These are phyloP conservation scores for Otolemur crassicaudatus DNA, from an alignment of 2,797 vertebrate genomes.

Conservation along the genomic window DNA sequence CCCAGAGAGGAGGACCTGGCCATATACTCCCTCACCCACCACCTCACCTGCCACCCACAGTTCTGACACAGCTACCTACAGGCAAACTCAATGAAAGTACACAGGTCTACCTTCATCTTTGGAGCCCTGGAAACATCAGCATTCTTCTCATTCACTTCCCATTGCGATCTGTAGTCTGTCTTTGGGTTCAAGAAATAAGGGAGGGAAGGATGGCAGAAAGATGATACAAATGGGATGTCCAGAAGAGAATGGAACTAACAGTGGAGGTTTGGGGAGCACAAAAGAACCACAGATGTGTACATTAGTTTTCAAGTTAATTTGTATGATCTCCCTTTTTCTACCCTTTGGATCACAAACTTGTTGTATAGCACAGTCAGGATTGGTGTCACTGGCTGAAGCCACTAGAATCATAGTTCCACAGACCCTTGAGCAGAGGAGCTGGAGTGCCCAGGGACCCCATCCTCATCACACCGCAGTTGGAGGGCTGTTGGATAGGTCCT, in stretches of 20 bases:
- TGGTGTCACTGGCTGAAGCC: neutral
- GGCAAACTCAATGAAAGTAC: too few relatives aligned
- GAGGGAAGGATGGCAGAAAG: neutral
- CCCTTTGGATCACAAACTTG: neutral
- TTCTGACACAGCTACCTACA: too few relatives aligned
- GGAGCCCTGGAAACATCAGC: neutral
- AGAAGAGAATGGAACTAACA: neutral
- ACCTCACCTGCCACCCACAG: neutral
- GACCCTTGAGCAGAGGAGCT: neutral
- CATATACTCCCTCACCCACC: neutral
- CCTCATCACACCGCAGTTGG: neutral
- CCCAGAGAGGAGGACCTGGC: neutral
- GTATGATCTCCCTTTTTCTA: neutral
- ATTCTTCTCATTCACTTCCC: neutral
- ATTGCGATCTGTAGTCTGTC: neutral
- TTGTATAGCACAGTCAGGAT: neutral
- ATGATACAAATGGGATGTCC: neutral
- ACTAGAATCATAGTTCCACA: neutral
- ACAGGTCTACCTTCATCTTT: neutral
- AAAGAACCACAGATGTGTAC: neutral
- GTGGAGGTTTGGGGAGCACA: neutral
- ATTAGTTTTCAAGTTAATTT: conserved; percentile 29
- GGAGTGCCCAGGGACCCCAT: neutral
- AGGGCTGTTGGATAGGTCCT: neutral
- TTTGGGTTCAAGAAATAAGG: conserved; percentile 8